These are phyloP conservation scores for Crocodylus rhombifer DNA, from an alignment of 2,797 vertebrate genomes.

Conservation along the genomic window DNA sequence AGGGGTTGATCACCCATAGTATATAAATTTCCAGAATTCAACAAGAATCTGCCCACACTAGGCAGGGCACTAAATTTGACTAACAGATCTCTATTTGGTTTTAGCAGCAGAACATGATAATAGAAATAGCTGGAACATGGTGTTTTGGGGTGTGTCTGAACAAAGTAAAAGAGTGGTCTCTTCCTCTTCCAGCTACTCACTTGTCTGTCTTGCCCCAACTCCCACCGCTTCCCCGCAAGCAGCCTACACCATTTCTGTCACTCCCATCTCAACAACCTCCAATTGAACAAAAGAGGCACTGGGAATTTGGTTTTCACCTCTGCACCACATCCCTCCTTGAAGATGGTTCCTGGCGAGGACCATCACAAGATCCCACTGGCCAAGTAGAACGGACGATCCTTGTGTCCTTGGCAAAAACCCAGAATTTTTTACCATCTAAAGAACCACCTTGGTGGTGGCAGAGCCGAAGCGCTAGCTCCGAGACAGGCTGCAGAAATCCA, in stretches of 20 bases:
- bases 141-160: neutral
- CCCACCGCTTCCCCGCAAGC: neutral
- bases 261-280: neutral
- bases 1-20: too few species aligned
- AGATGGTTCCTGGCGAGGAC: neutral
- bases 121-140: neutral
- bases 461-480: neutral
- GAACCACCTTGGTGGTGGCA: neutral
- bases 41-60: neutral
- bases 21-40: neutral
- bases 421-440: neutral
- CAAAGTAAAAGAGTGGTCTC: neutral
- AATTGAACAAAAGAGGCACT: neutral
- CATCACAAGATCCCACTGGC: neutral
- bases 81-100: neutral
- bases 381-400: neutral
- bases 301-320: neutral
- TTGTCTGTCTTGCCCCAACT: neutral
- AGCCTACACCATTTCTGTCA: neutral
- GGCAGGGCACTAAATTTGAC: neutral
- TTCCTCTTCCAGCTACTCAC: neutral
- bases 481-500: rapidly evolving
- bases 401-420: neutral
- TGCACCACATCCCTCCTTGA: rapidly evolving
- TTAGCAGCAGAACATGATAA: neutral